Conservation (phyloP, 2,797 vertebrate genomes). For the Fistularia commersonii region DNA sequence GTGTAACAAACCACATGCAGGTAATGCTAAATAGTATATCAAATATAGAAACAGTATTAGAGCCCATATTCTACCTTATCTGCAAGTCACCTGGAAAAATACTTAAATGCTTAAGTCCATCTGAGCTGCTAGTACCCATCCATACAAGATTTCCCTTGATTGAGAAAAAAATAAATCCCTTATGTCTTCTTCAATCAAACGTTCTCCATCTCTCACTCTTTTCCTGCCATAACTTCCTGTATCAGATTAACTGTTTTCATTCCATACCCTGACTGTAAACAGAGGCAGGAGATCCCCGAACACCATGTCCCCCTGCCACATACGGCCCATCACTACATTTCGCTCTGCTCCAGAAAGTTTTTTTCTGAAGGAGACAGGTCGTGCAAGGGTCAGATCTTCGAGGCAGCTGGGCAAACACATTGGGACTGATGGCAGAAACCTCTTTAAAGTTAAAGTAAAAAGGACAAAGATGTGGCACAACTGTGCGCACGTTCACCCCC, state of each 20-base stretch:
- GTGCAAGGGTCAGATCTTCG: too few relatives aligned
- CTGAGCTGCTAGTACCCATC: neutral
- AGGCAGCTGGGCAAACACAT: too few relatives aligned
- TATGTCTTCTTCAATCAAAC: conserved; percentile 2
- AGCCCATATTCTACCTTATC: too few relatives aligned
- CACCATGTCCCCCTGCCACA: neutral
- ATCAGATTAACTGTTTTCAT: conserved; percentile 50
- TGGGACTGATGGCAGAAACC: too few relatives aligned
- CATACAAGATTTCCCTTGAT: too few relatives aligned
- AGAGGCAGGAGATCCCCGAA: conserved; percentile 6
- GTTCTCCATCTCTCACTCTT: neutral
- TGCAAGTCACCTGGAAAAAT: too few relatives aligned
- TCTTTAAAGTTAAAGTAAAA: neutral
- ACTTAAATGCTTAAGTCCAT: neutral
- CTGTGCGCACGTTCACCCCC: neutral
- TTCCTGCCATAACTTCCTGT: conserved; percentile 29
- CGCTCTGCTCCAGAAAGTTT: neutral
- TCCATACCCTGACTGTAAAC: conserved; percentile 19
- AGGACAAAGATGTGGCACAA: neutral
- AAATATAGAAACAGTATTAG: too few relatives aligned
- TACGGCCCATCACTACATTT: neutral
- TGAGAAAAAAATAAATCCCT: neutral
- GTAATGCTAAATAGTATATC: too few relatives aligned
- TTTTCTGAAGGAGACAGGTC: too few relatives aligned
- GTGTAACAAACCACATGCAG: too few relatives aligned